These are phyloP conservation scores for Poeciliopsis presidionis DNA, from an alignment of 2,797 vertebrate genomes.

Conservation along the genomic window DNA sequence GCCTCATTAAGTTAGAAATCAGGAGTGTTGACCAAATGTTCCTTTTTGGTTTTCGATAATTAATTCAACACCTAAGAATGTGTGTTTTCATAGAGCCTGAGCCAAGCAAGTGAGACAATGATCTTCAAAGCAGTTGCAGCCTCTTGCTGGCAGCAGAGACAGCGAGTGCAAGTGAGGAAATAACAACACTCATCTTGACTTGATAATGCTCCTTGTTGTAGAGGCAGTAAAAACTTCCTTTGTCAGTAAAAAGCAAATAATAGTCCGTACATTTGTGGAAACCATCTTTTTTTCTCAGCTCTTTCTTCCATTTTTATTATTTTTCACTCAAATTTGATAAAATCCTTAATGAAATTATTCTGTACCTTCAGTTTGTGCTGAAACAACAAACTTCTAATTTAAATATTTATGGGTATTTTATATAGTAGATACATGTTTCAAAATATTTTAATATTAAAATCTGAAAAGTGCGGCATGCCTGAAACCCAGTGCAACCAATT, in stretches of 20 bases:
- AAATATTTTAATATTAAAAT: not conserved
- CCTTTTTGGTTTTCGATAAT: not conserved
- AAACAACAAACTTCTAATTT: not conserved
- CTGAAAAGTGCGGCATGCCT: not conserved
- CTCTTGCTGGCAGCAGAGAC: not conserved
- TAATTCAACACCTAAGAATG: slow-evolving; percentile 1
- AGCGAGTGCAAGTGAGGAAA: slow-evolving; percentile 2
- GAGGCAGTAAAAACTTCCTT: slow-evolving; percentile 2
- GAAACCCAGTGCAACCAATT: not conserved
- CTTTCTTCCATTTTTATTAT: not conserved
- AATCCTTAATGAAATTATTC: not conserved
- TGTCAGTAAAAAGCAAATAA: not conserved
- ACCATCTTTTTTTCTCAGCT: not conserved
- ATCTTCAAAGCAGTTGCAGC: not conserved
- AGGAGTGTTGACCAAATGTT: slow-evolving; percentile 7
- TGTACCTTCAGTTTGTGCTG: not conserved
- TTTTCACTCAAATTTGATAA: not conserved
- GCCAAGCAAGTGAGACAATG: not conserved
- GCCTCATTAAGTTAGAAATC: not conserved
- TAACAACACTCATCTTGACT: not conserved
- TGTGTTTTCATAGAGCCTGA: slow-evolving; percentile 1
- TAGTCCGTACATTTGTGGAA: not conserved
- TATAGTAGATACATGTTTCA: not conserved
- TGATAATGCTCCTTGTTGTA: not conserved
- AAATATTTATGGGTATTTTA: not conserved